A percentile compares a stretch with the other conserved stretches of the same genome.
These are phyloP conservation scores for Chromobotia macracanthus DNA, from an alignment of 2,797 vertebrate genomes.

Conservation along the genomic window DNA sequence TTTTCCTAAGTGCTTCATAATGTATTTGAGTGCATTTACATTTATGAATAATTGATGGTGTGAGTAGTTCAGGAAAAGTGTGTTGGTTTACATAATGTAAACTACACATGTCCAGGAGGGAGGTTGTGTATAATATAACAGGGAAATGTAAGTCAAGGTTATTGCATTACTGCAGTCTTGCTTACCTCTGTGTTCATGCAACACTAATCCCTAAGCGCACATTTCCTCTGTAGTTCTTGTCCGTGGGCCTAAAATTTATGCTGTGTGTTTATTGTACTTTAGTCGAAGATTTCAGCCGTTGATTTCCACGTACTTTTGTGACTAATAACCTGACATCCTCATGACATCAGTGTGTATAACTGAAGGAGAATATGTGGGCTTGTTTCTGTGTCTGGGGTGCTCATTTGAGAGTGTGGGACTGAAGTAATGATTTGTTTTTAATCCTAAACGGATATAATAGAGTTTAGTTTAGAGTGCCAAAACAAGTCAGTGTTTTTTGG, in stretches of 20 bases:
- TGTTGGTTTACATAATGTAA: slow-evolving; percentile 46
- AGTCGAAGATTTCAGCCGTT: slow-evolving; percentile 19
- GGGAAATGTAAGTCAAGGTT: slow-evolving; percentile 39
- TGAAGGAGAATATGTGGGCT: slow-evolving; percentile 10
- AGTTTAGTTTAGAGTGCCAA: too few relatives aligned
- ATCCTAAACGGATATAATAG: too few relatives aligned
- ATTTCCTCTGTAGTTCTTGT: not conserved
- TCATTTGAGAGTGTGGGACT: slow-evolving; percentile 1
- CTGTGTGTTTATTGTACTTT: not conserved
- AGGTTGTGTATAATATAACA: slow-evolving; percentile 50
- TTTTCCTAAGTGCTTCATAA: slow-evolving; percentile 48
- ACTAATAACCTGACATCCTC: slow-evolving; percentile 7
- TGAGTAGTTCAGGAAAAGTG: slow-evolving; percentile 46
- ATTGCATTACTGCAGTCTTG: slow-evolving; percentile 16
- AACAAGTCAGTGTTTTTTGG: too few relatives aligned
- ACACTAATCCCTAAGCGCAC: slow-evolving; percentile 21
- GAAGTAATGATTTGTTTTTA: slow-evolving; percentile 22
- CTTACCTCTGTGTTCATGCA: slow-evolving; percentile 14
- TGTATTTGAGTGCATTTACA: slow-evolving; percentile 54
- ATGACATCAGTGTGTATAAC: not conserved
- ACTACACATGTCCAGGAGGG: slow-evolving; percentile 46
- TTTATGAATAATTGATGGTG: slow-evolving; percentile 58
- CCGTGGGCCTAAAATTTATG: too few relatives aligned
- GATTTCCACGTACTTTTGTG: not conserved
- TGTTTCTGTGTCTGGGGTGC: not conserved